Conservation (phyloP, 2,888 invertebrate genomes). For the Stratiomys singularior region DNA sequence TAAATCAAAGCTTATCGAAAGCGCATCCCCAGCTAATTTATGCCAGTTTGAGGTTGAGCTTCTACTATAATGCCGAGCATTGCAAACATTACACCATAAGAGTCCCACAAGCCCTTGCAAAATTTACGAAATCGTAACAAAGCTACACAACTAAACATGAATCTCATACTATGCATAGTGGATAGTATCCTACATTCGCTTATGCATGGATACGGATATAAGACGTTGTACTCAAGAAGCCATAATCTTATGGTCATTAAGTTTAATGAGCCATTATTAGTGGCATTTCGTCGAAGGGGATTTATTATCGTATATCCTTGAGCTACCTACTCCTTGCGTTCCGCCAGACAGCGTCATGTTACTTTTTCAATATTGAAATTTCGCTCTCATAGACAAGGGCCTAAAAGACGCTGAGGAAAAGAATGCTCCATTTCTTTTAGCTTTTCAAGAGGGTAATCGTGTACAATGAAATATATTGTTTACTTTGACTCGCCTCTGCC, state of each 20-base stretch:
- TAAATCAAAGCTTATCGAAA: constrained; percentile 40
- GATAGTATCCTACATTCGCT: neutral
- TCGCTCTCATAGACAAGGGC: neutral
- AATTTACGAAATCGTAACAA: neutral
- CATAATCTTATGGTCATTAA: constrained; percentile 50
- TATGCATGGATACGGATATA: neutral
- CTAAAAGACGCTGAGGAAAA: neutral
- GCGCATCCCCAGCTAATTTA: constrained; percentile 22
- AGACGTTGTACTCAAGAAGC: constrained; percentile 41
- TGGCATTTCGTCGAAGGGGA: constrained; percentile 49
- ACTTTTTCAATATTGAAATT: constrained; percentile 35
- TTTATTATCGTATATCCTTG: constrained; percentile 45
- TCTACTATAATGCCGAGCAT: constrained; percentile 1
- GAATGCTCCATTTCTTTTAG: neutral
- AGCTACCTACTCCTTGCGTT: no score
- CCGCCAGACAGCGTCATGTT: neutral
- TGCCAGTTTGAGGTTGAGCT: constrained; percentile 11
- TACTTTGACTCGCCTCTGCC: neutral
- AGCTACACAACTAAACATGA: neutral
- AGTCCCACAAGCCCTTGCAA: neutral
- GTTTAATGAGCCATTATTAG: constrained; percentile 52
- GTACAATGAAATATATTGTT: neutral
- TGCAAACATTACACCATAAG: neutral
- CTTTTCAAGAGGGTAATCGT: neutral
- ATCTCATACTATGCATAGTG: neutral